Evolutionary conservation across 2,113 vertebrate species (phyloP), one percentile per base, ranked within the genome.

Genomic region (Microtus richardsoni): DNA sequence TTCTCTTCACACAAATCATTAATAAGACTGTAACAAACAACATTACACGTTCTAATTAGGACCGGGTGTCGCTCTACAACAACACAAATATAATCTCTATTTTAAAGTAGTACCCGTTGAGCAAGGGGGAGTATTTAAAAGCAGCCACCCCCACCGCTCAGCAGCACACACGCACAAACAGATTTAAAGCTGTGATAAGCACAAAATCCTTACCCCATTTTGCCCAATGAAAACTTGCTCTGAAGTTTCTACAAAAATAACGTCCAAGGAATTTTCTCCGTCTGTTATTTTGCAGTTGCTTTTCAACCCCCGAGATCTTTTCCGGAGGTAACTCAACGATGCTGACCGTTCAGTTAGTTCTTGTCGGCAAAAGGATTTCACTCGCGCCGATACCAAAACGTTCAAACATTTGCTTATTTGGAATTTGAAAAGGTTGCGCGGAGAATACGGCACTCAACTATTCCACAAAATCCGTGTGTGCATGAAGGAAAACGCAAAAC

Each of bases 201-300:
- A 96, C 88, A 95, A 87, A 91, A 95, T 97, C 84, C 98, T 98
- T 98, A 98, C 98, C 98, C 98, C 98, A 98, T 98, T 97, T 98
- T 98, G 98, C 96, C 97, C 97, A 97, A 17, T 26, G 97, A 91
- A 97, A 98, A 97, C 97, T 98, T 93, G 97, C 94, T 91, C 88
- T 52, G 91, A 97, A 98, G 97, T 98, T 97, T 88, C 96, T 95
- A 95, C 91, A 66, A 93, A 84, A 93, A 95, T 94, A 93, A 95
- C 95, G 97, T 97, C 87, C 92, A 94, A 87, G 91, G 91, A 95
- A 94, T 97, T 85, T 64, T 95, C 95, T 94, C 95, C 73, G 87
- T 74, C 68, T 88, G 94, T 88, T 93, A 60, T 87, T 97, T 96
- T 58, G 96, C 95, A 92, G 96, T 62, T 68, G 97, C 91, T 96